Evolutionary conservation across 2,797 vertebrate species (phyloP).

Genomic region (Morelia viridis): DNA sequence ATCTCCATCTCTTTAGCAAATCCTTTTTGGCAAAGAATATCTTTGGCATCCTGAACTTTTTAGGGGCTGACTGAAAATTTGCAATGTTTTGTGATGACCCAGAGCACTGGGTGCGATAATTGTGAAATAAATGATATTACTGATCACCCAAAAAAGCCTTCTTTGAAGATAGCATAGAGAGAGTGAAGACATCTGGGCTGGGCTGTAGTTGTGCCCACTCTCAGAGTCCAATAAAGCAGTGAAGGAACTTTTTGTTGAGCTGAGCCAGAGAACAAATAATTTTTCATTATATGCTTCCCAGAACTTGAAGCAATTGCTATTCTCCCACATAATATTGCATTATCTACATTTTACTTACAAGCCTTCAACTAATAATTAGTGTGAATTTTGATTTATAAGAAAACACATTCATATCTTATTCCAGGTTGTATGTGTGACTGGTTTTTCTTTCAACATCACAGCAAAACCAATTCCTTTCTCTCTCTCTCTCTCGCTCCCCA

Average conservation of each 20-base stretch:
- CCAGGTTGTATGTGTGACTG: not conserved
- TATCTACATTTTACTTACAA: constrained; percentile 79
- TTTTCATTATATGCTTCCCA: constrained; percentile 60
- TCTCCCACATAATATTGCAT: constrained; percentile 65
- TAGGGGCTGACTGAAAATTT: not conserved
- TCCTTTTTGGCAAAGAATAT: not conserved
- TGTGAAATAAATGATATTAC: not conserved
- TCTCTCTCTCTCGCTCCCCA: not conserved
- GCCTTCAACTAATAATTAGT: constrained; percentile 73
- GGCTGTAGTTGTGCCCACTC: not conserved
- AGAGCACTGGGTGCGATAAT: not conserved
- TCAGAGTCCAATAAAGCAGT: fast-evolving
- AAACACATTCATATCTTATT: constrained; percentile 64
- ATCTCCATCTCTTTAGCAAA: too few species aligned
- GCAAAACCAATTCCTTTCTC: constrained; percentile 29
- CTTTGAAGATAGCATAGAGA: not conserved
- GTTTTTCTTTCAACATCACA: not conserved
- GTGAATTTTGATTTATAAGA: constrained; percentile 73
- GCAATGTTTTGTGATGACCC: not conserved
- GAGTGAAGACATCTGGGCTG: not conserved
- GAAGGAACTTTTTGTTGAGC: constrained; percentile 15
- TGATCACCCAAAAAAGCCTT: not conserved
- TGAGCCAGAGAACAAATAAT: constrained; percentile 49
- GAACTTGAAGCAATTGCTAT: constrained; percentile 71
- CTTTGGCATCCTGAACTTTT: not conserved